phyloP scores from a whole-genome alignment of 2,888 invertebrate species.

The Phengaris alcon region DNA sequence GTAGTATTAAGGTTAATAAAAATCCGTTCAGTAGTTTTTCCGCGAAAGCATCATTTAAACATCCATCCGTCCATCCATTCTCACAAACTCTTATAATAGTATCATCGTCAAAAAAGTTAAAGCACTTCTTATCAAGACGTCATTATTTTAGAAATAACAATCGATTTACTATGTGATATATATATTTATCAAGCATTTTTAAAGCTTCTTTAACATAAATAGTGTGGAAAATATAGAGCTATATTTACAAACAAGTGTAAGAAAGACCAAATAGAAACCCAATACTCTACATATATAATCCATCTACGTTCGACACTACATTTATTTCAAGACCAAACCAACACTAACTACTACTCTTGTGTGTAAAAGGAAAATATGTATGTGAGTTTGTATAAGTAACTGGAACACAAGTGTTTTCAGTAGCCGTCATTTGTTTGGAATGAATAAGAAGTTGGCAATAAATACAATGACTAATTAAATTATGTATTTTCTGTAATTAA shows the following conservation, averaged over 20 bases:
- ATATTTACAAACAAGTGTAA: constrained; percentile 1
- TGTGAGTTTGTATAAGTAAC: not conserved
- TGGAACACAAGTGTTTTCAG: constrained; percentile 13
- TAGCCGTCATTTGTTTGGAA: not conserved
- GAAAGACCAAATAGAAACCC: constrained; percentile 14
- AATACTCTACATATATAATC: not conserved
- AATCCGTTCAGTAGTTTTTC: too few relatives aligned
- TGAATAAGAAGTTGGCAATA: not conserved
- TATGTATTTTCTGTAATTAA: not conserved
- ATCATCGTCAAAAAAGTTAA: too few relatives aligned
- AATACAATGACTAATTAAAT: not conserved
- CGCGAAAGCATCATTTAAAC: too few relatives aligned
- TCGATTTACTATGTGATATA: not conserved
- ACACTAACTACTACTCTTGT: not conserved
- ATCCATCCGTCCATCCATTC: too few relatives aligned
- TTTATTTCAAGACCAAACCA: not conserved
- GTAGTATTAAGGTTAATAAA: too few relatives aligned
- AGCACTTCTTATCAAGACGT: too few relatives aligned
- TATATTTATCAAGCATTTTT: not conserved
- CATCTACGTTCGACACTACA: not conserved
- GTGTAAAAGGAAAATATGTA: not conserved
- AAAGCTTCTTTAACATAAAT: not conserved
- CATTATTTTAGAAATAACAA: not conserved
- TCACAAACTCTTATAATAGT: too few relatives aligned
- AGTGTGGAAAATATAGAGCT: not conserved